Base-by-base conservation (phyloP, 1,140 invertebrate species). In the Drosophila subpulchrella region DNA sequence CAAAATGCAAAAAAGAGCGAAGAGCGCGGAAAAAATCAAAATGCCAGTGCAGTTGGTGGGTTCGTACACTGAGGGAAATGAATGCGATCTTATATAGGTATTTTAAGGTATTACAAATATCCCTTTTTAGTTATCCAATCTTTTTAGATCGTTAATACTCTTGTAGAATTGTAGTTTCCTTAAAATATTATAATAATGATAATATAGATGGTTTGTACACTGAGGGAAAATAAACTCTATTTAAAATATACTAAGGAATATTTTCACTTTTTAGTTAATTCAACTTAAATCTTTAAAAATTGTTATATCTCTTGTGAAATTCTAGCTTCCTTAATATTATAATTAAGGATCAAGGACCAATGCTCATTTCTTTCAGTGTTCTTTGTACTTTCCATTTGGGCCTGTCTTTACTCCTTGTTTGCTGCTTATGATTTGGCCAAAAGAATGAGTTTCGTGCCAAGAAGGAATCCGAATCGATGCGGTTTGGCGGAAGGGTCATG, bases 21-120 rank as follows among this genome's bases (percentile, higher is more conserved):
- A 36, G 39, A 47, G 47, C 13, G 24, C 20, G 13, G 38, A 15
- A 55, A 67, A 71, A 44, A 48, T 24, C 27, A 48, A 76, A 77
- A 68, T 78, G 78, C 70, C 60, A 75, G 70, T 86, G 68, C 82
- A 75, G 67, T 55, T 78, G 6, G 58, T 60, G 57, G 42, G 42
- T 20, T 24, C 12, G 15, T 36, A 12, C 50, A 53, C 30, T 13
- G 32, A 1, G 12, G 36, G 50, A 51, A 51, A 51, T 36, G 3
- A 24, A 8, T 4, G 4, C 11, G 20, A 13, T 24, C 6, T 24
- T 3, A 46, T 3, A n/a, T n/a, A n/a, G 20, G 20, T 0, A 20
- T 24, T 0, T 6, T 8, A 6, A 7, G 32, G 7, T 32, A 32
- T 5, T 13, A 6, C 4, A 24, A 46, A 2, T 10, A 17, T 10